A percentile compares a stretch with the other conserved stretches of the same genome.
These are phyloP conservation scores for Bovichtus diacanthus DNA, from an alignment of 2,797 vertebrate genomes.

Conservation along the genomic window DNA sequence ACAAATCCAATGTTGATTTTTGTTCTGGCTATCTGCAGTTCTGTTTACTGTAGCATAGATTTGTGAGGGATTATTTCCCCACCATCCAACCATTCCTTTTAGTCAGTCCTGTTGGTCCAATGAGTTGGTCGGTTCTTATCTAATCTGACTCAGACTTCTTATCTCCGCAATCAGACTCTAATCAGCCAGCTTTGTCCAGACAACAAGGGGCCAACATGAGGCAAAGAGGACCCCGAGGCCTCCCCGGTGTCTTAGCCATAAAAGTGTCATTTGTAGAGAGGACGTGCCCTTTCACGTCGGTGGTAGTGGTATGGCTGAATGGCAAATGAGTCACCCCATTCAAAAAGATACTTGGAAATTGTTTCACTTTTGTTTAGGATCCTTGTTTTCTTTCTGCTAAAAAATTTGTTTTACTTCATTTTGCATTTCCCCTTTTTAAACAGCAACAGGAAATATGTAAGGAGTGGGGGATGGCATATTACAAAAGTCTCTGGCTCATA, in stretches of 20 bases:
- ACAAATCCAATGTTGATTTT: neutral
- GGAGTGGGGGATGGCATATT: neutral
- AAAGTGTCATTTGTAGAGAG: constrained; percentile 63
- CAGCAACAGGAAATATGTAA: constrained; percentile 1
- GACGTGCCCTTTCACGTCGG: constrained; percentile 64
- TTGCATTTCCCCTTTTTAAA: neutral
- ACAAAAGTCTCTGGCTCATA: constrained; percentile 26
- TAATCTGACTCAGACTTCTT: constrained; percentile 62
- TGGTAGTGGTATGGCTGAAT: constrained; percentile 25
- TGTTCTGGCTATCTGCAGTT: neutral
- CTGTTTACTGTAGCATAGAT: constrained; percentile 4
- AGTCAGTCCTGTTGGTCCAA: constrained; percentile 43
- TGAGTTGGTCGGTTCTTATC: constrained; percentile 55
- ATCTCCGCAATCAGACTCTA: constrained; percentile 76
- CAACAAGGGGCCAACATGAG: constrained; percentile 77
- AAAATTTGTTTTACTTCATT: neutral
- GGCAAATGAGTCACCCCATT: constrained; percentile 22
- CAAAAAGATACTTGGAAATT: constrained; percentile 23
- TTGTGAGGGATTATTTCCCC: constrained; percentile 2
- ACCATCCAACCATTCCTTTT: constrained; percentile 39
- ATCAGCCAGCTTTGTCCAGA: constrained; percentile 79
- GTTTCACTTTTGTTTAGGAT: neutral
- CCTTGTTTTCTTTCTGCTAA: neutral
- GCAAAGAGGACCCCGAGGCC: constrained; percentile 61
- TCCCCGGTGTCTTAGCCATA: constrained; percentile 44